Evolutionary conservation across 2,888 invertebrate species (phyloP).

Genomic region (Dorcus hopei): DNA sequence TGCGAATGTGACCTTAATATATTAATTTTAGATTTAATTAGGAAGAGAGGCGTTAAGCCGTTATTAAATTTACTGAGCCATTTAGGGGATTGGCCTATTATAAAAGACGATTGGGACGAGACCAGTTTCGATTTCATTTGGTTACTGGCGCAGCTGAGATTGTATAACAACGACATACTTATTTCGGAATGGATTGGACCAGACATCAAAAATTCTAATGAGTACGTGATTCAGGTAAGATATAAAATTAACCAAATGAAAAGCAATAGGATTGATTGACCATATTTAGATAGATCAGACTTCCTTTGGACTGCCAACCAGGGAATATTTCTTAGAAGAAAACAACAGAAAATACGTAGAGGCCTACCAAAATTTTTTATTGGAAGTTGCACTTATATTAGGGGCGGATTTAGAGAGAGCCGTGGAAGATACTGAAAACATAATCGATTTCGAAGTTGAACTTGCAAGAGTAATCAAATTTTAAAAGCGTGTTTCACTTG

Average conservation of each 20-base stretch:
- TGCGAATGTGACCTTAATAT: neutral
- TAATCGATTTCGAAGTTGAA: slow-evolving; percentile 76
- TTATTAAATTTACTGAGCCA: slow-evolving; percentile 64
- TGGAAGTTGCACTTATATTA: slow-evolving; percentile 67
- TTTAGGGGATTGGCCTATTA: slow-evolving; percentile 88
- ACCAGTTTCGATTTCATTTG: slow-evolving; percentile 68
- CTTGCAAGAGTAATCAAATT: slow-evolving; percentile 47
- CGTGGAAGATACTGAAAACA: slow-evolving; percentile 62
- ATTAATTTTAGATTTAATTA: slow-evolving; percentile 56
- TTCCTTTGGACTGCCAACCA: slow-evolving; percentile 70
- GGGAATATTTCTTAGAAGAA: slow-evolving; percentile 72
- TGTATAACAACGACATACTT: slow-evolving; percentile 82
- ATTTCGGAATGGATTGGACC: slow-evolving; percentile 88
- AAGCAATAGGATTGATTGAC: too few species aligned
- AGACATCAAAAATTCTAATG: slow-evolving; percentile 89
- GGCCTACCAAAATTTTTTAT: slow-evolving; percentile 78
- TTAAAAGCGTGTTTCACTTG: neutral
- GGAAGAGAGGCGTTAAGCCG: slow-evolving; percentile 69
- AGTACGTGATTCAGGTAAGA: slow-evolving; percentile 71
- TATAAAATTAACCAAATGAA: neutral
- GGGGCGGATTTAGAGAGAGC: slow-evolving; percentile 65
- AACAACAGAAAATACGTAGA: slow-evolving; percentile 63
- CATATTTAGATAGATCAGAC: slow-evolving; percentile 75
- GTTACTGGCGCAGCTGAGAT: slow-evolving; percentile 69
- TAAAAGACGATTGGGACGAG: slow-evolving; percentile 63